These are phyloP conservation scores for Chymomyza fuscimana DNA, from an alignment of 2,888 invertebrate species.

Conservation along the genomic window DNA sequence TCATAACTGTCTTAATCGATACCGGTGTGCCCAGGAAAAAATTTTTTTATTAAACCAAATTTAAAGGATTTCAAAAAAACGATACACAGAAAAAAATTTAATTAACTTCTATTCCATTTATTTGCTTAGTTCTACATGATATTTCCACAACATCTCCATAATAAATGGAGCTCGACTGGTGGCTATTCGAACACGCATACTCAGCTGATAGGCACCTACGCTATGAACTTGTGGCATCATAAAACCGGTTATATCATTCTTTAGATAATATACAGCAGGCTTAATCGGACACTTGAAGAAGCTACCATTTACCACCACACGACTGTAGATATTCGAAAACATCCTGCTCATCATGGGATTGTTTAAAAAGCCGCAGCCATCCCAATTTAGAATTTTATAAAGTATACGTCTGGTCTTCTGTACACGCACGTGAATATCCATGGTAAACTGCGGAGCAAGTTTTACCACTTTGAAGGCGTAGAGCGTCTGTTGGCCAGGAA, in stretches of 20 bases:
- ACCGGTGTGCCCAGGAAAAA: no score
- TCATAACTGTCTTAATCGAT: no score
- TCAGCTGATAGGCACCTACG: conserved; percentile 32
- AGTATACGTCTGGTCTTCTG: conserved; percentile 11
- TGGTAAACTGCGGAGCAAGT: not conserved
- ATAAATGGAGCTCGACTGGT: not conserved
- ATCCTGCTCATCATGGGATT: conserved; percentile 39
- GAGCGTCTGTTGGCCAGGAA: not conserved
- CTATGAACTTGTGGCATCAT: conserved; percentile 38
- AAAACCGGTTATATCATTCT: conserved; percentile 8
- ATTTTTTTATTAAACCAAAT: no score
- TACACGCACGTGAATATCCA: conserved; percentile 13
- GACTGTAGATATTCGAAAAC: conserved; percentile 28
- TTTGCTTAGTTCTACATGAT: conserved; percentile 17
- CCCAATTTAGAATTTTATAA: conserved; percentile 29
- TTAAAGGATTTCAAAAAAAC: no score
- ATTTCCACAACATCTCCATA: conserved; percentile 26
- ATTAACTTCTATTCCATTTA: no score
- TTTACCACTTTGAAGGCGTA: not conserved
- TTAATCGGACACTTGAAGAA: conserved; percentile 39
- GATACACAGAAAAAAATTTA: no score
- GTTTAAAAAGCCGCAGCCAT: conserved; percentile 40
- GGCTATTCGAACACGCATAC: not conserved
- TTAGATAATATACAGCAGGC: conserved; percentile 36
- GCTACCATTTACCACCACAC: conserved; percentile 40